Evolutionary conservation across 2,888 invertebrate genomes (phyloP).

Genomic region (Leptinotarsa juncta): DNA sequence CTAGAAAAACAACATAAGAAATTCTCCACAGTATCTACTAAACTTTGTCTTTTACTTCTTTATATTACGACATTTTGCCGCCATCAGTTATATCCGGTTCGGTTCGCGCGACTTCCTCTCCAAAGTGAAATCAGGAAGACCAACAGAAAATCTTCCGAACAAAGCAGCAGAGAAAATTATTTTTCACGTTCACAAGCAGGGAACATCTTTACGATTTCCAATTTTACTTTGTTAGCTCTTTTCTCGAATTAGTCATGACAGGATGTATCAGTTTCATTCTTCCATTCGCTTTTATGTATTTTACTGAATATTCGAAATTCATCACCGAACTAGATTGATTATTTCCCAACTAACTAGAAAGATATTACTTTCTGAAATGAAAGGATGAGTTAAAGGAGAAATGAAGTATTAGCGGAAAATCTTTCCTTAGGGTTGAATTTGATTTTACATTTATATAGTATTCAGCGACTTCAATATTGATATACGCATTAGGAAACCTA

Average conservation of each 20-base stretch:
- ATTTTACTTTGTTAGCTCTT: constrained; percentile 9
- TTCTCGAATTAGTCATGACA: constrained; percentile 13
- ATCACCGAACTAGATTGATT: neutral
- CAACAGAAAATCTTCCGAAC: constrained; percentile 47
- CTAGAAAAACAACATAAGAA: neutral
- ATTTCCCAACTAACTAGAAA: too few relatives aligned
- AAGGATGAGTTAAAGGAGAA: too few relatives aligned
- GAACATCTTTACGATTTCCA: constrained; percentile 15
- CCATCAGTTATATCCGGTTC: constrained; percentile 61
- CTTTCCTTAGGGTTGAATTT: too few relatives aligned
- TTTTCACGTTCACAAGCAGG: constrained; percentile 27
- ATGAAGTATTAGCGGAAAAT: too few relatives aligned
- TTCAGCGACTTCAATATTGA: too few relatives aligned
- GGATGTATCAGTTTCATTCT: constrained; percentile 21
- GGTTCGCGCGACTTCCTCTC: constrained; percentile 56
- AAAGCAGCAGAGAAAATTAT: constrained; percentile 48
- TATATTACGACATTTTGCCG: constrained; percentile 58
- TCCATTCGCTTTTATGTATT: constrained; percentile 1
- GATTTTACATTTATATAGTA: too few relatives aligned
- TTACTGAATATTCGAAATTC: neutral
- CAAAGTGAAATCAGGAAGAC: constrained; percentile 50
- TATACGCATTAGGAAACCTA: too few relatives aligned
- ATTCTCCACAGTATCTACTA: neutral
- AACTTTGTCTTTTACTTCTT: constrained; percentile 52
- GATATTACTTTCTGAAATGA: too few relatives aligned